Evolutionary conservation across 2,888 invertebrate species (phyloP).

Genomic region (Stegana nigrithorax): DNA sequence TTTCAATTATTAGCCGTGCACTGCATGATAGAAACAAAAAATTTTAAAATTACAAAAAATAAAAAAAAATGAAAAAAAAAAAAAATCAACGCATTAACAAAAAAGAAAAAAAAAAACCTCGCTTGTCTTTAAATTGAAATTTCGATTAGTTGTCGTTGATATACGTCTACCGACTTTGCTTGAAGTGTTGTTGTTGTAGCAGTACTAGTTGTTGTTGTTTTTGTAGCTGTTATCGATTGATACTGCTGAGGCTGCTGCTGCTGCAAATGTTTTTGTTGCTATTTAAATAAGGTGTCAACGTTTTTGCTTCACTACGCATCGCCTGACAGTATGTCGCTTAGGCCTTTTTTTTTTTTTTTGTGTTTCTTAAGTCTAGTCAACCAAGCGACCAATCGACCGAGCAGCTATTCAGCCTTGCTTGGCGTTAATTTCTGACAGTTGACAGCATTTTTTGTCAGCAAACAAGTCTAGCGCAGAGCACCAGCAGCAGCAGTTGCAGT

Average conservation of each 20-base stretch:
- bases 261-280: slow-evolving; percentile 8
- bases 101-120: neutral
- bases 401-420: too few relatives aligned
- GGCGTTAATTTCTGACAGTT: slow-evolving; percentile 24
- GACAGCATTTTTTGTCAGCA: slow-evolving; percentile 3
- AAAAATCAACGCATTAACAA: neutral
- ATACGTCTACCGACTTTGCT: slow-evolving; percentile 9
- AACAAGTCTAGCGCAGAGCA: too few relatives aligned
- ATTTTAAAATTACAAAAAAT: too few relatives aligned
- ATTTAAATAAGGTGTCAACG: slow-evolving; percentile 54
- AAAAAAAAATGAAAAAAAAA: neutral
- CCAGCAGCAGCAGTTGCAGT: neutral
- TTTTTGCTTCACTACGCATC: slow-evolving; percentile 12
- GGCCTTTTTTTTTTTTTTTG: neutral
- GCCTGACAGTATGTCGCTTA: slow-evolving; percentile 26
- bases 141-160: slow-evolving; percentile 27
- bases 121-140: slow-evolving; percentile 20
- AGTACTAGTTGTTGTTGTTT: neutral
- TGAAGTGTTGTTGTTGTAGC: slow-evolving; percentile 12
- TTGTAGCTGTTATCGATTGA: neutral
- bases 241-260: slow-evolving; percentile 1
- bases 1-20: slow-evolving; percentile 1
- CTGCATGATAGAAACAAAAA: too few relatives aligned
- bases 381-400: too few relatives aligned
- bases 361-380: neutral